phyloP scores from a whole-genome alignment of 2,888 invertebrate genomes.

The Platypus cylindrus region DNA sequence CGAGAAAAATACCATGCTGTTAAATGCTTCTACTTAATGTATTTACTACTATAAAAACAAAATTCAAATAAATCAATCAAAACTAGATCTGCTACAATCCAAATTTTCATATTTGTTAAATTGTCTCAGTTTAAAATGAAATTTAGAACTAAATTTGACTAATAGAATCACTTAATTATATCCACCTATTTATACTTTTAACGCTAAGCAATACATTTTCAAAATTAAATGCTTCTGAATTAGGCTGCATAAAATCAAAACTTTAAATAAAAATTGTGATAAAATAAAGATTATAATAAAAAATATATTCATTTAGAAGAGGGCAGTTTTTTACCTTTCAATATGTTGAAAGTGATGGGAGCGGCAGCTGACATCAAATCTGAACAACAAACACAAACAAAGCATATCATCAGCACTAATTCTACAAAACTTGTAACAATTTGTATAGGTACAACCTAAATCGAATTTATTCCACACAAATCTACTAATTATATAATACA shows the following conservation, averaged over 20 bases:
- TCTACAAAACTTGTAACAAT: constrained; percentile 24
- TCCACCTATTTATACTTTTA: no score
- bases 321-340: constrained; percentile 67
- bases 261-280: background rate
- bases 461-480: background rate
- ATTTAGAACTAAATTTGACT: no score
- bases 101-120: no score
- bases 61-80: background rate
- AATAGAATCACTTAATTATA: no score
- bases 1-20: no score
- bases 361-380: constrained; percentile 68
- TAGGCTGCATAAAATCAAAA: no score
- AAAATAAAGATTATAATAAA: constrained; percentile 19
- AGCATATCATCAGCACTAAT: constrained; percentile 36
- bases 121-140: no score
- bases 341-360: constrained; percentile 76
- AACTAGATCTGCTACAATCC: no score
- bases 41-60: no score
- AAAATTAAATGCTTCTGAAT: no score
- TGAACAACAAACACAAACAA: constrained; percentile 63
- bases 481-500: constrained; percentile 5
- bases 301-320: constrained; percentile 17
- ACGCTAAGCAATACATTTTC: no score
- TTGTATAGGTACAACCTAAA: constrained; percentile 4
- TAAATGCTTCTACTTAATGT: no score